Percentiles rank a stretch among this genome's conserved stretches.
These are phyloP conservation scores for Hippocampus mohnikei DNA, from an alignment of 2,113 vertebrate species.

Conservation along the genomic window DNA sequence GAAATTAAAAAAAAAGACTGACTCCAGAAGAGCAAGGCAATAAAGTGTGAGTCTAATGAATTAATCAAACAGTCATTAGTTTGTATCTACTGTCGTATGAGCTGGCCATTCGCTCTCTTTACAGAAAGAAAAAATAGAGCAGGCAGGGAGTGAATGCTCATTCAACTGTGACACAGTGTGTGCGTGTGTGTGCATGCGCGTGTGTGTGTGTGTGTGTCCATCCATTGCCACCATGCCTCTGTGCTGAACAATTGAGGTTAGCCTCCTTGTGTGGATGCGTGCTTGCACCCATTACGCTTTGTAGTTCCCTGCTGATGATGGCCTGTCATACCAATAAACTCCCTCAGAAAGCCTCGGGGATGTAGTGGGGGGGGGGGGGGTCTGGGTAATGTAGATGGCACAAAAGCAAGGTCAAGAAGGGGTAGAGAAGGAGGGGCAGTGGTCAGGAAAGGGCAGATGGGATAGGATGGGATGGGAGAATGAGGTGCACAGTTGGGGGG, in stretches of 20 bases:
- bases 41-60: conserved; percentile 67
- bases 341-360: conserved; percentile 32
- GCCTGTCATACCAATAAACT: conserved; percentile 61
- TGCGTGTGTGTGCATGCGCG: conserved; percentile 17
- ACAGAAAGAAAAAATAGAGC: conserved; percentile 34
- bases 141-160: conserved; percentile 50
- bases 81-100: conserved; percentile 50
- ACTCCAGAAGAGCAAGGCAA: conserved; percentile 45
- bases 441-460: neutral
- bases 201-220: neutral
- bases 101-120: conserved; percentile 21
- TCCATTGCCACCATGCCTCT: conserved; percentile 21
- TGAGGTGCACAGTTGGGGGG: conserved; percentile 62
- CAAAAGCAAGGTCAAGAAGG: conserved; percentile 25
- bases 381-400: conserved; percentile 6
- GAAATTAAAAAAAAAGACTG: conserved; percentile 25
- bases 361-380: neutral
- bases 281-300: conserved; percentile 47
- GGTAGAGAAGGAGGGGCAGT: neutral
- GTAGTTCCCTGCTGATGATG: conserved; percentile 54
- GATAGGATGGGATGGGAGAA: conserved; percentile 25
- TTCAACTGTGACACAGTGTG: conserved; percentile 58
- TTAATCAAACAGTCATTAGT: conserved; percentile 73
- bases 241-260: conserved; percentile 10
- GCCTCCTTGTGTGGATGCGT: conserved; percentile 22